Evolutionary conservation across 2,888 invertebrate genomes (phyloP).

Genomic region (Anthrax anthrax): DNA sequence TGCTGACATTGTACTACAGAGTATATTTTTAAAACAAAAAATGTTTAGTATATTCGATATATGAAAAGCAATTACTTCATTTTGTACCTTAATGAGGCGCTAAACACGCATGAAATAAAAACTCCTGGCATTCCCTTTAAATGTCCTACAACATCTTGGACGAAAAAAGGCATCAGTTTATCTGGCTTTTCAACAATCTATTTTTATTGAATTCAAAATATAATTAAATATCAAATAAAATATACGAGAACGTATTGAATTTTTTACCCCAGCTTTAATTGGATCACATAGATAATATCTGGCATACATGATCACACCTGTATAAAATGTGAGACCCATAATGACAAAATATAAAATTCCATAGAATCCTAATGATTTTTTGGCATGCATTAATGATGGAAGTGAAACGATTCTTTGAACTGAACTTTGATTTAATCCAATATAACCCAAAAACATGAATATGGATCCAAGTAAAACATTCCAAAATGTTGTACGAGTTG

Average conservation of each 20-base stretch:
- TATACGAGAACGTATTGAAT: too few species aligned
- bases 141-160: conserved; percentile 39
- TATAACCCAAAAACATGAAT: conserved; percentile 45
- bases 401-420: conserved; percentile 54
- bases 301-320: conserved; percentile 42
- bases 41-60: not conserved
- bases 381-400: conserved; percentile 41
- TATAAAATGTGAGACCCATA: conserved; percentile 42
- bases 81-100: conserved; percentile 39
- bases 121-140: conserved; percentile 42
- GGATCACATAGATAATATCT: conserved; percentile 47
- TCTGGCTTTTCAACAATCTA: conserved; percentile 29
- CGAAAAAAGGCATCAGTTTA: conserved; percentile 42
- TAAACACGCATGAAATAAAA: conserved; percentile 46
- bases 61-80: not conserved
- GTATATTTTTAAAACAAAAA: not conserved
- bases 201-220: not conserved
- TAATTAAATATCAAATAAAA: too few species aligned
- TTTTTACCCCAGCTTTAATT: conserved; percentile 33
- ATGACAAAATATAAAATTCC: conserved; percentile 40
- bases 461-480: conserved; percentile 43
- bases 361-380: conserved; percentile 39
- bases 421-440: conserved; percentile 56
- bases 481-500: conserved; percentile 50
- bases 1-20: conserved; percentile 40